A percentile compares a stretch with the other conserved stretches of the same genome.
phyloP scores from a whole-genome alignment of 2,797 vertebrate genomes.

The Alosa sapidissima region DNA sequence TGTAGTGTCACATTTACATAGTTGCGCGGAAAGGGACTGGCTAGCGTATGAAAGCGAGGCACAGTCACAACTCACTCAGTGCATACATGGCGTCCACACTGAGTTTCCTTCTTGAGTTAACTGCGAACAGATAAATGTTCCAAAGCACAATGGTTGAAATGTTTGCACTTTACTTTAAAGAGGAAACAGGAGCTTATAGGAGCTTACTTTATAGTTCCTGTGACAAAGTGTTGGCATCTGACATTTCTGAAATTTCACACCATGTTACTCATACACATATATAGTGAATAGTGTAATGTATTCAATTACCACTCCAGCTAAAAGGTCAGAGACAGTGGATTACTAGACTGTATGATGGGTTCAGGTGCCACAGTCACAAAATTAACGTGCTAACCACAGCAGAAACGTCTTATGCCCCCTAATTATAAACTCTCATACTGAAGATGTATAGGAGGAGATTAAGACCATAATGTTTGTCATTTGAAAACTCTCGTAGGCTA shows the following conservation, averaged over 20 bases:
- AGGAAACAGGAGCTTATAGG: background rate
- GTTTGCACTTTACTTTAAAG: background rate
- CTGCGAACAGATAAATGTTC: background rate
- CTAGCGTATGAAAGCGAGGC: slow-evolving; percentile 11
- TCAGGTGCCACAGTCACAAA: slow-evolving; percentile 2
- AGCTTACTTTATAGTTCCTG: background rate
- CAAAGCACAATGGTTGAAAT: background rate
- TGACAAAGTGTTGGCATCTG: background rate
- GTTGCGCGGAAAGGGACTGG: slow-evolving; percentile 26
- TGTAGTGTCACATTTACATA: slow-evolving; percentile 33
- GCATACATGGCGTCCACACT: background rate
- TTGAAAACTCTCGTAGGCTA: background rate
- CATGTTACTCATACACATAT: background rate
- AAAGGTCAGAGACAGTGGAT: background rate
- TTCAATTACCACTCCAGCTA: background rate
- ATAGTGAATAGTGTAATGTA: background rate
- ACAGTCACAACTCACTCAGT: background rate
- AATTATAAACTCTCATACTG: background rate
- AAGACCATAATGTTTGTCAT: background rate
- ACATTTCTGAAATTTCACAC: background rate
- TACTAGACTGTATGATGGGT: background rate
- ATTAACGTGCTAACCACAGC: background rate
- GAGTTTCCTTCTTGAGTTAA: slow-evolving; percentile 11
- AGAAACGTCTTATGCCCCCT: background rate
- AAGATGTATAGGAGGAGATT: background rate